Evolutionary conservation across 2,888 invertebrate genomes (phyloP).

Genomic region (Phasia obesa): DNA sequence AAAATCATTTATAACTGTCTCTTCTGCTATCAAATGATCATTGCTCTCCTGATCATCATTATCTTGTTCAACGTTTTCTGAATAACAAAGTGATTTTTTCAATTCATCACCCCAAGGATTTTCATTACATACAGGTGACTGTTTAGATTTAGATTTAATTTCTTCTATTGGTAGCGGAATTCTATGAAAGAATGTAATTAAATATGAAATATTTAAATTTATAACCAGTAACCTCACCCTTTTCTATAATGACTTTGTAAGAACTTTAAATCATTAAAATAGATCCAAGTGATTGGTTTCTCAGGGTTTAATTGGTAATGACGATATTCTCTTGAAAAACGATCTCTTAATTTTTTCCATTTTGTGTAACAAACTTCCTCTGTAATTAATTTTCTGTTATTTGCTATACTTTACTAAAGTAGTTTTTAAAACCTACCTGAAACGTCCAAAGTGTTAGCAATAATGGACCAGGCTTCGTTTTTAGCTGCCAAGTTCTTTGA

Average conservation of each 20-base stretch:
- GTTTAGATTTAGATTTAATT: constrained; percentile 58
- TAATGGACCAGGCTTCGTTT: constrained; percentile 78
- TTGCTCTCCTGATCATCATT: constrained; percentile 63
- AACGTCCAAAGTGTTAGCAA: constrained; percentile 75
- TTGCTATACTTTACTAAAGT: neutral
- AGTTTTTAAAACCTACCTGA: constrained; percentile 73
- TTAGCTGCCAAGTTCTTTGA: constrained; percentile 78
- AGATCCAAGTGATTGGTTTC: constrained; percentile 76
- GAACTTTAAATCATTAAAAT: constrained; percentile 77
- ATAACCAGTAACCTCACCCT: constrained; percentile 70
- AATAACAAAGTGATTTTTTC: constrained; percentile 73
- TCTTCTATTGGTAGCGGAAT: constrained; percentile 68
- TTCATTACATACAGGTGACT: constrained; percentile 60
- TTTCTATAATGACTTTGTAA: constrained; percentile 77
- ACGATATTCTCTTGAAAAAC: constrained; percentile 78
- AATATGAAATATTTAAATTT: neutral
- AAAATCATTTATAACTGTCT: constrained; percentile 63
- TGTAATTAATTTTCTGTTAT: constrained; percentile 51
- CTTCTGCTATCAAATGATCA: constrained; percentile 72
- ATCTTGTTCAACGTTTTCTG: constrained; percentile 50
- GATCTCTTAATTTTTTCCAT: constrained; percentile 78
- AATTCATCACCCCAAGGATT: constrained; percentile 77
- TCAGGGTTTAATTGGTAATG: constrained; percentile 74
- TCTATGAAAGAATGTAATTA: constrained; percentile 40
- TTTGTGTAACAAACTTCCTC: constrained; percentile 78